Percentiles rank a stretch among this genome's conserved stretches.
Evolutionary conservation across 2,797 vertebrate genomes (phyloP).

Genomic region (Buceros bicornis): DNA sequence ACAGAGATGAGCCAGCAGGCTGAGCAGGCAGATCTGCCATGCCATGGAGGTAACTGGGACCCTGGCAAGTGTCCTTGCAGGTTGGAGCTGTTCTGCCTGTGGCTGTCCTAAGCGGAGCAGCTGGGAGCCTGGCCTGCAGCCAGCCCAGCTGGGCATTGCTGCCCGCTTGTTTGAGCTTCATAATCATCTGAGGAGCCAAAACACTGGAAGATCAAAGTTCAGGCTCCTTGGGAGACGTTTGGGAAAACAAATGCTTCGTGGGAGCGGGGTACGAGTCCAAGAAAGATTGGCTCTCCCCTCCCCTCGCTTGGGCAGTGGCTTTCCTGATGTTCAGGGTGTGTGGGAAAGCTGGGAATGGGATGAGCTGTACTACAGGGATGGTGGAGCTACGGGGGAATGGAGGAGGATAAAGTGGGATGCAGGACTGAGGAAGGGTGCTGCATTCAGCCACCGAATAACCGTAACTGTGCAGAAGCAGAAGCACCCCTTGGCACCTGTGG

Average conservation of each 20-base stretch:
- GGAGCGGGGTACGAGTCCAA: not conserved
- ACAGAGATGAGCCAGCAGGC: not conserved
- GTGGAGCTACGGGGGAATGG: not conserved
- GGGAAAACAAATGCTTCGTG: not conserved
- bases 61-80: not conserved
- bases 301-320: not conserved
- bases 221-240: conserved; percentile 3
- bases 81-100: not conserved
- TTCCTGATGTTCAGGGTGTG: not conserved
- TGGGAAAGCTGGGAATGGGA: not conserved
- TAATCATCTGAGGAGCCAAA: conserved; percentile 30
- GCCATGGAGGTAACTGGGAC: not conserved
- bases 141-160: conserved; percentile 53
- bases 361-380: not conserved
- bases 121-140: not conserved
- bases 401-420: not conserved
- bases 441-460: not conserved
- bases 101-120: not conserved
- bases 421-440: not conserved
- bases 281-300: not conserved
- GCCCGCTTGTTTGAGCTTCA: not conserved
- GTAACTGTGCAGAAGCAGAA: not conserved
- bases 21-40: not conserved
- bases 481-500: accelerated
- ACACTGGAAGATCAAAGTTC: not conserved